A percentile compares a stretch with the other conserved stretches of the same genome.
These are phyloP conservation scores for Cryptus armator DNA, from an alignment of 2,888 invertebrate species.

Conservation along the genomic window DNA sequence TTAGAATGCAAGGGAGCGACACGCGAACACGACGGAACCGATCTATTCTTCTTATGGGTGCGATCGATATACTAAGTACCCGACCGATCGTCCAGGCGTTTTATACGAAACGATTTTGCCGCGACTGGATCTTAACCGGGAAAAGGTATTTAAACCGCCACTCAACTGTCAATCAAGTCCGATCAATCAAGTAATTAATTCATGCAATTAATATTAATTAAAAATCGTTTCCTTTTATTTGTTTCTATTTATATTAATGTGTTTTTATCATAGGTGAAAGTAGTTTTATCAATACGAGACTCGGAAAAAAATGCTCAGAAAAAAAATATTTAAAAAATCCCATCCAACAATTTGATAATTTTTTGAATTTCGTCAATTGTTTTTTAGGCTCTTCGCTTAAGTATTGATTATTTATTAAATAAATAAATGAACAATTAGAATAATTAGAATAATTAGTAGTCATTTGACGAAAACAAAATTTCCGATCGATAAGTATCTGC, in stretches of 20 bases:
- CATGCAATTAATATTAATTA: neutral
- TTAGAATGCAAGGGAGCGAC: conserved; percentile 36
- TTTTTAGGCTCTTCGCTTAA: too few species aligned
- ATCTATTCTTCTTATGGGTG: conserved; percentile 61
- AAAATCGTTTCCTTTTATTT: neutral
- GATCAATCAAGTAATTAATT: neutral
- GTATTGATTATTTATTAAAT: too few species aligned
- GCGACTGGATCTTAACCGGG: neutral
- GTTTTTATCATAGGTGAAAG: neutral
- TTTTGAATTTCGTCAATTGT: too few species aligned
- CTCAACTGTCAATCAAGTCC: neutral
- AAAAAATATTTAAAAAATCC: neutral
- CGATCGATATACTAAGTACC: conserved; percentile 26
- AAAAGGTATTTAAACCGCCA: neutral
- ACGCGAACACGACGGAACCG: conserved; percentile 59
- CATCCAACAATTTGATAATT: too few species aligned
- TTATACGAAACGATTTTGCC: conserved; percentile 6
- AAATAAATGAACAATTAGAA: too few species aligned
- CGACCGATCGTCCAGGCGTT: conserved; percentile 17
- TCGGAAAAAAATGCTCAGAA: neutral
- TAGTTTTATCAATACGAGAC: too few species aligned
- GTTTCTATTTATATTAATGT: neutral
- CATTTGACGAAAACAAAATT: neutral
- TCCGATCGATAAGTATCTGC: neutral
- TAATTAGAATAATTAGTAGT: neutral